phyloP scores from a whole-genome alignment of 2,797 vertebrate species.

The Acanthurus tractus region DNA sequence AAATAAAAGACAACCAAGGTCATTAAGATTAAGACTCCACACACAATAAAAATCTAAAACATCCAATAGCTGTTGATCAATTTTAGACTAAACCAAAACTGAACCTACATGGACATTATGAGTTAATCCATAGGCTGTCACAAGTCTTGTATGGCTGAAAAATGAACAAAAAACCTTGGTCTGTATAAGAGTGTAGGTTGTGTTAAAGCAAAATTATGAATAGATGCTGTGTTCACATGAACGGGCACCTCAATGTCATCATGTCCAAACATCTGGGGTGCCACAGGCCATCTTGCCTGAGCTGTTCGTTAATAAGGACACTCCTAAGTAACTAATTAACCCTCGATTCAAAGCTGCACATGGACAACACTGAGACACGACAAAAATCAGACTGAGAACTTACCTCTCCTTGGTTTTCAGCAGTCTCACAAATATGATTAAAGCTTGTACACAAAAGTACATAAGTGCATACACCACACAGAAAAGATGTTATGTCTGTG shows the following conservation, averaged over 20 bases:
- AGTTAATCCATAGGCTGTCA: neutral
- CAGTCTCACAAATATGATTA: neutral
- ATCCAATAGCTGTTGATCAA: neutral
- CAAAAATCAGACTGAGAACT: neutral
- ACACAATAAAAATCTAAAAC: neutral
- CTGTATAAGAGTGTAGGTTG: neutral
- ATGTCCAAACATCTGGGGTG: constrained; percentile 58
- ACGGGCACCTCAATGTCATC: constrained; percentile 1
- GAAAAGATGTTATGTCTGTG: constrained; percentile 9
- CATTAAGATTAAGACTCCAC: too few species aligned
- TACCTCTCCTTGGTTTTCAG: neutral
- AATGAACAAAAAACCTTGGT: neutral
- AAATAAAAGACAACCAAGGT: too few species aligned
- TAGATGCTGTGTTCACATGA: constrained; percentile 16
- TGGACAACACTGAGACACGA: constrained; percentile 4
- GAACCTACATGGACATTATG: neutral
- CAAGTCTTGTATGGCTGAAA: neutral
- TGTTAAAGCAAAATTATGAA: neutral
- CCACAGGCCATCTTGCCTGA: constrained; percentile 26
- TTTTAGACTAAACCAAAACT: neutral
- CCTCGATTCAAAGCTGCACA: neutral
- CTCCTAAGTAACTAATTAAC: constrained; percentile 50
- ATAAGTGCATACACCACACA: constrained; percentile 4
- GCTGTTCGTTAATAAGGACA: constrained; percentile 46
- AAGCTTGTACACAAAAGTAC: neutral